A percentile compares a stretch with the other conserved stretches of the same genome.
These are phyloP conservation scores for Piaya cayana DNA, from an alignment of 2,113 vertebrate genomes.

Conservation along the genomic window DNA sequence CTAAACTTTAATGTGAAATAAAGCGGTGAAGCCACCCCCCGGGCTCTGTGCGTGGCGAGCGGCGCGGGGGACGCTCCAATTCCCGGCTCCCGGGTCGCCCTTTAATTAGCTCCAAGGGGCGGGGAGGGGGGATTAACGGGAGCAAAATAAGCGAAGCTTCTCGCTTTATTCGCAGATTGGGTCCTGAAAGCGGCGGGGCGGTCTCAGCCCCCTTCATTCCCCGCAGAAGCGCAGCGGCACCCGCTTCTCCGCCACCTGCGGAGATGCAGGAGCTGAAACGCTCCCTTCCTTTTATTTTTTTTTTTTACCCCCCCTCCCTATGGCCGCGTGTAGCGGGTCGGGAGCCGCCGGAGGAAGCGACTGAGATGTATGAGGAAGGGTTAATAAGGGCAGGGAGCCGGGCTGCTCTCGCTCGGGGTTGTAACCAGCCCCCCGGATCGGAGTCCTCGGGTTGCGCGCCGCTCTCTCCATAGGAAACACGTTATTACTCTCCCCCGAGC, in stretches of 20 bases:
- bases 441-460: neutral
- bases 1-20: slow-evolving; percentile 73
- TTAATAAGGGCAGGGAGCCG: neutral
- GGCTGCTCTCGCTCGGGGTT: neutral
- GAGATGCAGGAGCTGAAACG: neutral
- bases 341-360: neutral
- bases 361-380: neutral
- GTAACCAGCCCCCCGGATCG: neutral
- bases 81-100: slow-evolving; percentile 54
- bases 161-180: slow-evolving; percentile 64
- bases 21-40: slow-evolving; percentile 65
- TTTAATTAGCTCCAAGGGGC: slow-evolving; percentile 79
- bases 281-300: too few relatives aligned
- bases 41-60: slow-evolving; percentile 49
- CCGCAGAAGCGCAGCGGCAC: neutral
- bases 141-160: slow-evolving; percentile 75
- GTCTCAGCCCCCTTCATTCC: neutral
- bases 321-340: neutral
- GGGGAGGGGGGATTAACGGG: slow-evolving; percentile 71
- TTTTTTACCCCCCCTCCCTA: too few relatives aligned
- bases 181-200: neutral
- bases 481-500: too few relatives aligned
- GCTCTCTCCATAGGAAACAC: neutral
- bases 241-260: neutral
- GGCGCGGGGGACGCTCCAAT: neutral